These are phyloP conservation scores for Contarinia nasturtii DNA, from an alignment of 1,140 invertebrate species.

Conservation along the genomic window DNA sequence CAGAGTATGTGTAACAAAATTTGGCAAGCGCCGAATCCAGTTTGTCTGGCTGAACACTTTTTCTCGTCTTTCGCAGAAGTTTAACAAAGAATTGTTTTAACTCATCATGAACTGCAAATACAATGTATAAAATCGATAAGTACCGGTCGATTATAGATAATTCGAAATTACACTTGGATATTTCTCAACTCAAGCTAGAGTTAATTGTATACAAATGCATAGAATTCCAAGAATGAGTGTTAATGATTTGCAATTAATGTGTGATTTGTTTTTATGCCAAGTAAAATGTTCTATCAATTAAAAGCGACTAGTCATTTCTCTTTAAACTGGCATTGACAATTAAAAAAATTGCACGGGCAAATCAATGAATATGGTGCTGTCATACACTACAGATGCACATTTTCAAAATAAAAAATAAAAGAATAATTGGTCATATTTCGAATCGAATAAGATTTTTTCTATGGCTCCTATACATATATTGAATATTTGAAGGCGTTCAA, in stretches of 20 bases:
- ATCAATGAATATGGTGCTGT: too few species aligned
- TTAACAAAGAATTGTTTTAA: slow-evolving; percentile 76
- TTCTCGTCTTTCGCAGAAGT: slow-evolving; percentile 69
- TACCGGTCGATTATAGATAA: slow-evolving; percentile 19
- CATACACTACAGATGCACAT: too few species aligned
- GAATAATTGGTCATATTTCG: not conserved
- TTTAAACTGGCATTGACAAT: not conserved
- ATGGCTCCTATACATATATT: not conserved
- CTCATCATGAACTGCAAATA: slow-evolving; percentile 51
- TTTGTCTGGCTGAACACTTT: slow-evolving; percentile 63
- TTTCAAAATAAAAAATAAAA: too few species aligned
- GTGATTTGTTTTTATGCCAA: not conserved
- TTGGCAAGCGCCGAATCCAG: slow-evolving; percentile 83
- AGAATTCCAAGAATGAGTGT: too few species aligned
- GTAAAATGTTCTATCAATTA: not conserved
- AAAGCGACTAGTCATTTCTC: not conserved
- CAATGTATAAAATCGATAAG: slow-evolving; percentile 18
- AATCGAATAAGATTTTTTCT: not conserved
- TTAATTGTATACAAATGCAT: not conserved
- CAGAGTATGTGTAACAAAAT: slow-evolving; percentile 69
- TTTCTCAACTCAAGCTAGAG: slow-evolving; percentile 7
- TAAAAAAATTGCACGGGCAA: not conserved
- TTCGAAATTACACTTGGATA: slow-evolving; percentile 19
- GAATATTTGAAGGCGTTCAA: not conserved
- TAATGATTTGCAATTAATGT: too few species aligned